These are phyloP conservation scores for Drosophila tanythrix DNA, from an alignment of 2,888 invertebrate genomes.

Conservation along the genomic window DNA sequence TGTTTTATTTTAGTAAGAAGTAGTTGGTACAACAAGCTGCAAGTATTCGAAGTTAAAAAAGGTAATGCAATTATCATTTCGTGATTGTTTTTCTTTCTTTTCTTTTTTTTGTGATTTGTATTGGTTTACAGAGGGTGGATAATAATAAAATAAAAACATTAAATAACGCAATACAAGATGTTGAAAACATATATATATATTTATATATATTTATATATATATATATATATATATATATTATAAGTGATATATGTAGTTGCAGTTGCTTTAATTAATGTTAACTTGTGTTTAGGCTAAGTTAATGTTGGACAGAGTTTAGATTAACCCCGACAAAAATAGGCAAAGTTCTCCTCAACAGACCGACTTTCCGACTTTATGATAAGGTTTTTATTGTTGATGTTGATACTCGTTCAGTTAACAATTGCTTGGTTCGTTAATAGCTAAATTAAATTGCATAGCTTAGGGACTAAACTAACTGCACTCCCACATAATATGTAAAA, in stretches of 20 bases:
- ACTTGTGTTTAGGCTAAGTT: slow-evolving; percentile 17
- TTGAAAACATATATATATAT: slow-evolving; percentile 4
- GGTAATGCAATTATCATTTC: slow-evolving; percentile 68
- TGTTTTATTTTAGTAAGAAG: slow-evolving; percentile 73
- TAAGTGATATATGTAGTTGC: slow-evolving; percentile 10
- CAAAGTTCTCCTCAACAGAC: slow-evolving; percentile 36
- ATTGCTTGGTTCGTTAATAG: slow-evolving; percentile 46
- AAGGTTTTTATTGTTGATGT: slow-evolving; percentile 16
- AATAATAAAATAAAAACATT: slow-evolving; percentile 14
- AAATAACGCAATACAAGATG: slow-evolving; percentile 38
- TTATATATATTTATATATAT: not conserved
- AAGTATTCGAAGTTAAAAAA: slow-evolving; percentile 71
- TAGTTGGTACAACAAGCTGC: slow-evolving; percentile 80
- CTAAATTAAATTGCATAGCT: slow-evolving; percentile 52
- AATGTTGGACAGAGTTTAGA: slow-evolving; percentile 11
- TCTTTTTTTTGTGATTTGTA: slow-evolving; percentile 21
- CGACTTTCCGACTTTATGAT: slow-evolving; percentile 34
- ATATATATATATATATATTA: no score
- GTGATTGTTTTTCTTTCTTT: slow-evolving; percentile 10
- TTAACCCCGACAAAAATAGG: slow-evolving; percentile 12
- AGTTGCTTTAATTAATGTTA: slow-evolving; percentile 20
- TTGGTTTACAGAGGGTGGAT: slow-evolving; percentile 27
- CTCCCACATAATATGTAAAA: slow-evolving; percentile 32
- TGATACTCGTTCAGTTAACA: slow-evolving; percentile 38
- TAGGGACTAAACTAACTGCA: slow-evolving; percentile 36